A percentile compares a stretch with the other conserved stretches of the same genome.
Conservation (phyloP, 1,140 invertebrate genomes). For the Anastrepha obliqua region DNA sequence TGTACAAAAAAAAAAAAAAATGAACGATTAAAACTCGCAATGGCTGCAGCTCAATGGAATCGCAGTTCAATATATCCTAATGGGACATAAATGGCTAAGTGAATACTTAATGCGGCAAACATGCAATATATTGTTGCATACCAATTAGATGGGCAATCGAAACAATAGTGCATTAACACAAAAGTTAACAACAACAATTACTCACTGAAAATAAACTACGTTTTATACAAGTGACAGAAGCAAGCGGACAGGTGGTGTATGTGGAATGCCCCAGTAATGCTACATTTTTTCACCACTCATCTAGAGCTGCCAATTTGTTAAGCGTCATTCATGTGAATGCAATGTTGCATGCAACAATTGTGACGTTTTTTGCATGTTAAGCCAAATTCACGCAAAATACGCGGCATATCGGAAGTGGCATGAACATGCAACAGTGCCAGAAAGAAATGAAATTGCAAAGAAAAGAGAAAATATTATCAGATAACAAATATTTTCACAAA, state of each 20-base stretch:
- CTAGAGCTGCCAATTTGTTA: neutral
- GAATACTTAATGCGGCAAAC: slow-evolving; percentile 9
- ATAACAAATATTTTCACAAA: too few species aligned
- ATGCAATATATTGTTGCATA: slow-evolving; percentile 29
- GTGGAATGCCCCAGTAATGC: too few species aligned
- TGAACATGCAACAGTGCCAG: neutral
- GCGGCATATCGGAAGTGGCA: neutral
- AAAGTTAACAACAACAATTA: neutral
- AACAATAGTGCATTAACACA: neutral
- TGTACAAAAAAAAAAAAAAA: too few species aligned
- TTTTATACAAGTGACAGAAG: neutral
- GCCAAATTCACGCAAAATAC: neutral
- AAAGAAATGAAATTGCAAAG: too few species aligned
- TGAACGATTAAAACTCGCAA: neutral
- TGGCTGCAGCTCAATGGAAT: slow-evolving; percentile 4
- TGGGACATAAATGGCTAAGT: slow-evolving; percentile 10
- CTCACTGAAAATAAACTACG: neutral
- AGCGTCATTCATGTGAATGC: neutral
- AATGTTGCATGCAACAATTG: slow-evolving; percentile 15
- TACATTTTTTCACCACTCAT: too few species aligned
- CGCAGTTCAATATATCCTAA: neutral
- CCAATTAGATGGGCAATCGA: slow-evolving; percentile 16
- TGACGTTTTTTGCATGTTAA: neutral
- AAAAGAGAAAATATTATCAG: too few species aligned
- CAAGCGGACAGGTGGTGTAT: too few species aligned